Conservation (phyloP, 2,797 vertebrate species). For the Aeoliscus strigatus region DNA sequence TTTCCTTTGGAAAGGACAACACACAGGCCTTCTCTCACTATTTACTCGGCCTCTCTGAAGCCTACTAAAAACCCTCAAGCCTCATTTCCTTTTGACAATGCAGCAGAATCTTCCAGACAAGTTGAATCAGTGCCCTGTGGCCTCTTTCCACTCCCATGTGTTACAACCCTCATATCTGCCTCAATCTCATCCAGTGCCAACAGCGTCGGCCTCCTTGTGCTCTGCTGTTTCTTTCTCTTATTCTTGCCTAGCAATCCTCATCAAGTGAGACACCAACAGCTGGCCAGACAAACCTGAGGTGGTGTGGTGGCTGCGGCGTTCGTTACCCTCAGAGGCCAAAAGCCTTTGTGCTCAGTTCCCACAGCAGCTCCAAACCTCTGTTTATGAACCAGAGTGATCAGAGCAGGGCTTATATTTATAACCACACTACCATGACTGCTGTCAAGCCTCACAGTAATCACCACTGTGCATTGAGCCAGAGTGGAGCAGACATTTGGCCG, state of each 20-base stretch:
- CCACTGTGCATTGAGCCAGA: conserved; percentile 76
- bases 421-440: conserved; percentile 79
- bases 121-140: conserved; percentile 42
- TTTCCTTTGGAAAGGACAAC: conserved; percentile 5
- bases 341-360: conserved; percentile 74
- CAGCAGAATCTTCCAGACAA: conserved; percentile 34
- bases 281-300: conserved; percentile 47
- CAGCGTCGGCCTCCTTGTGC: conserved; percentile 35
- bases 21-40: background rate
- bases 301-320: conserved; percentile 52
- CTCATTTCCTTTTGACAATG: conserved; percentile 14
- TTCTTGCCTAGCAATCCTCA: conserved; percentile 54
- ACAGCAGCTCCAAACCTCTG: conserved; percentile 77
- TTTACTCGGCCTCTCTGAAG: conserved; percentile 1
- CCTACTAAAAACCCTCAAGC: conserved; percentile 5
- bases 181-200: conserved; percentile 46
- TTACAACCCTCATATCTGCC: conserved; percentile 34
- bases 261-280: conserved; percentile 53
- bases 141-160: conserved; percentile 15
- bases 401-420: conserved; percentile 83
- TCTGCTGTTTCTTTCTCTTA: conserved; percentile 41
- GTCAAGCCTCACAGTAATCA: conserved; percentile 79
- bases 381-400: conserved; percentile 78
- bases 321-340: conserved; percentile 53
- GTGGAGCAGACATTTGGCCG: conserved; percentile 81